These are phyloP conservation scores for Meteorus cinctellus DNA, from an alignment of 2,888 invertebrate genomes.

Conservation along the genomic window DNA sequence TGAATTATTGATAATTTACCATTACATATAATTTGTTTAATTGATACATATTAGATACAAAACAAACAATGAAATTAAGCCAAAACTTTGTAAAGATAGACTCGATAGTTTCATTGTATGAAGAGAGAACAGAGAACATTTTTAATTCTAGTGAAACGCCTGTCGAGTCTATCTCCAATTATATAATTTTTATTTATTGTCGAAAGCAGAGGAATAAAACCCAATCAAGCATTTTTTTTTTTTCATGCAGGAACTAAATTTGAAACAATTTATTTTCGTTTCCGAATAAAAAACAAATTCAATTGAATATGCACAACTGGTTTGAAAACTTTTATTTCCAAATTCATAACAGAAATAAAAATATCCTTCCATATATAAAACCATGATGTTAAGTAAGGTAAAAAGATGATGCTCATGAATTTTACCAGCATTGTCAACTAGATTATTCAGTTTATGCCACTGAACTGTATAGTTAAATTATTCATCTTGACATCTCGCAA, in stretches of 20 bases:
- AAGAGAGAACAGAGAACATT: constrained; percentile 34
- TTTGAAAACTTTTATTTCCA: constrained; percentile 10
- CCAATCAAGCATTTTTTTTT: constrained; percentile 39
- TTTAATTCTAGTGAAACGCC: not conserved
- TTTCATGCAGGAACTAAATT: constrained; percentile 32
- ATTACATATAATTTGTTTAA: not conserved
- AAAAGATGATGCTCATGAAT: not conserved
- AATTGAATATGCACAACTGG: constrained; percentile 24
- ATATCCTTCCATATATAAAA: too few species aligned
- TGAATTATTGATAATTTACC: not conserved
- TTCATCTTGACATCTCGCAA: not conserved
- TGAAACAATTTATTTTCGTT: constrained; percentile 46
- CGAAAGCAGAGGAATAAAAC: constrained; percentile 29
- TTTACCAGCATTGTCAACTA: constrained; percentile 2
- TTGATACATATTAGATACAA: not conserved
- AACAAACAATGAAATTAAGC: not conserved
- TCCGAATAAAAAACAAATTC: constrained; percentile 45
- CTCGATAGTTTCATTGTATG: not conserved
- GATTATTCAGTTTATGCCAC: not conserved
- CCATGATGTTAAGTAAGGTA: too few species aligned
- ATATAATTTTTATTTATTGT: constrained; percentile 4
- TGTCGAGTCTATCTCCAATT: constrained; percentile 1
- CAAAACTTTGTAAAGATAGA: constrained; percentile 27
- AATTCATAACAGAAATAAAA: not conserved
- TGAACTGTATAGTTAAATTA: constrained; percentile 5